Evolutionary conservation across 2,113 vertebrate genomes (phyloP).

Genomic region (Nesogale talazaci): DNA sequence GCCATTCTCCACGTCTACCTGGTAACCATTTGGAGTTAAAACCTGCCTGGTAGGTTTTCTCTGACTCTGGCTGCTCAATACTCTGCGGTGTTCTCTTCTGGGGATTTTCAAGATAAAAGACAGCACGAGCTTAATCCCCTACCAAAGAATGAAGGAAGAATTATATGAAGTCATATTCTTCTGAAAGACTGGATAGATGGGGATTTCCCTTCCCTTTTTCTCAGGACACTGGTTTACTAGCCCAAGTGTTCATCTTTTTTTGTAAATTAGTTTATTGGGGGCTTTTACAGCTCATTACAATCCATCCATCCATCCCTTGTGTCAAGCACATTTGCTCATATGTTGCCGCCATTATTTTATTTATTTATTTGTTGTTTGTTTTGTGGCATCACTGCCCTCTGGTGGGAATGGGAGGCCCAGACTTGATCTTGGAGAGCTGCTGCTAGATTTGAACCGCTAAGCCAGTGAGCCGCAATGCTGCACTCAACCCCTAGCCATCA

Average conservation of each 20-base stretch:
- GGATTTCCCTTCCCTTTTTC: not conserved
- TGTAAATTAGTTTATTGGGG: too few relatives aligned
- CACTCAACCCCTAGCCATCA: too few relatives aligned
- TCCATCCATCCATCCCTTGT: too few relatives aligned
- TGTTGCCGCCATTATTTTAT: too few relatives aligned
- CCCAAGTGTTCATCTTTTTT: not conserved
- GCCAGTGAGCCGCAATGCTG: too few relatives aligned
- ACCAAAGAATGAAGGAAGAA: not conserved
- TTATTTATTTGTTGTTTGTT: too few relatives aligned
- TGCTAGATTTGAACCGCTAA: too few relatives aligned
- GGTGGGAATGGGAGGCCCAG: too few relatives aligned
- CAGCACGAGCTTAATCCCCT: not conserved
- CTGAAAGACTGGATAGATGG: not conserved
- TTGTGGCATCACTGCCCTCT: too few relatives aligned
- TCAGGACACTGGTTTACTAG: not conserved
- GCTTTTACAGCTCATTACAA: too few relatives aligned
- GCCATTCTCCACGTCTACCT: not conserved
- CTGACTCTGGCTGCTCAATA: not conserved
- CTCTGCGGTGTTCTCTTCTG: not conserved
- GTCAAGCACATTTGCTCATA: too few relatives aligned
- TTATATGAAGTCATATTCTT: conserved; percentile 19
- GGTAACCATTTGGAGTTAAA: not conserved
- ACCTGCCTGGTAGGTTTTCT: not conserved
- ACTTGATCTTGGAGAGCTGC: too few relatives aligned
- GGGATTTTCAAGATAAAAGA: not conserved